Evolutionary conservation across 2,888 invertebrate genomes (phyloP).

Genomic region (Cerastis leucographa): DNA sequence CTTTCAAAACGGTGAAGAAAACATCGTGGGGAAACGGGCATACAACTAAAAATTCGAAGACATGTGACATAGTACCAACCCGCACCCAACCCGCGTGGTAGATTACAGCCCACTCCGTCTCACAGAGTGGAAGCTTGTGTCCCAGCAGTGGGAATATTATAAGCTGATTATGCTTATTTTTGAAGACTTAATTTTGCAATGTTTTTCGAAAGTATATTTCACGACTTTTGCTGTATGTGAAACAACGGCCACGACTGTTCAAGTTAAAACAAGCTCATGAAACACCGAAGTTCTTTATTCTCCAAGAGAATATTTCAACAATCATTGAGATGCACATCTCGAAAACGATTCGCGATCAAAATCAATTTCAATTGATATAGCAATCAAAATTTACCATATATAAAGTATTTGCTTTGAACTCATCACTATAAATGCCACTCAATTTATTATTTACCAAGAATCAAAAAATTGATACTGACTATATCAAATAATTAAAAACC

Average conservation of each 20-base stretch:
- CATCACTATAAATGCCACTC: neutral
- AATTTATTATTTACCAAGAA: too few relatives aligned
- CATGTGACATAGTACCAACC: too few relatives aligned
- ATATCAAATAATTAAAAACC: conserved; percentile 15
- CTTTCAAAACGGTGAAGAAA: too few relatives aligned
- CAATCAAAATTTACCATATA: neutral
- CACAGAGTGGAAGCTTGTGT: too few relatives aligned
- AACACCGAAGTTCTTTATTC: neutral
- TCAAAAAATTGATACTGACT: too few relatives aligned
- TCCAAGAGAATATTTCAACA: neutral
- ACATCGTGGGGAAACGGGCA: too few relatives aligned
- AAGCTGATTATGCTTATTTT: too few relatives aligned
- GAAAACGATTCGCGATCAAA: neutral
- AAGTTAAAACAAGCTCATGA: neutral
- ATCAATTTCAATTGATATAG: neutral
- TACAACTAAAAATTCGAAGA: too few relatives aligned
- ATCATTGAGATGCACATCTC: neutral
- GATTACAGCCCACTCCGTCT: too few relatives aligned
- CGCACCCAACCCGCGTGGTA: too few relatives aligned
- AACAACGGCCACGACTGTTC: neutral
- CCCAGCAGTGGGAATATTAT: too few relatives aligned
- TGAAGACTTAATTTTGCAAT: neutral
- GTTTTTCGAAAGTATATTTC: neutral
- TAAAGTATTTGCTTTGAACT: neutral
- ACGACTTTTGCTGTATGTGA: neutral